A percentile compares a stretch with the other conserved stretches of the same genome.
Evolutionary conservation across 2,888 invertebrate genomes (phyloP).

Genomic region (Pyrrhosoma nymphula): DNA sequence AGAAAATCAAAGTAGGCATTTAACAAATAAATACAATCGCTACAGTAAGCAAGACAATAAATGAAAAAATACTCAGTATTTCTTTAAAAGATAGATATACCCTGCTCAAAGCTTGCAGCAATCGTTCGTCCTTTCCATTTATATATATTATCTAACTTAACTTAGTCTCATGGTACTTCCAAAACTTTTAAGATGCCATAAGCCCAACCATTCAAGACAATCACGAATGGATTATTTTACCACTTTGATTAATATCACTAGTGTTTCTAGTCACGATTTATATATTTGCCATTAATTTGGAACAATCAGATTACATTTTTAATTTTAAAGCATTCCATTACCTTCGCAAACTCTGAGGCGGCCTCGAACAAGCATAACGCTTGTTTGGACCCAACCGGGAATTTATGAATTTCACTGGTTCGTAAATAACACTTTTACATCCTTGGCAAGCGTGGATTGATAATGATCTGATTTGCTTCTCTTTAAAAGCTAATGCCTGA

Average conservation of each 20-base stretch:
- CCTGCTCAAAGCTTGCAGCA: too few species aligned
- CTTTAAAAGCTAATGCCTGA: slow-evolving; percentile 15
- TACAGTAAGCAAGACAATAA: too few species aligned
- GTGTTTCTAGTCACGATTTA: background rate
- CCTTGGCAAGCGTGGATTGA: background rate
- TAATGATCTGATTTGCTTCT: background rate
- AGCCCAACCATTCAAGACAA: too few species aligned
- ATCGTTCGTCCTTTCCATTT: too few species aligned
- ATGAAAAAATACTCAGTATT: background rate
- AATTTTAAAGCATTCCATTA: background rate
- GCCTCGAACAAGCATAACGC: background rate
- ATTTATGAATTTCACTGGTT: background rate
- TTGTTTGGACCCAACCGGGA: background rate
- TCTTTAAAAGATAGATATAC: background rate
- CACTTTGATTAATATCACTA: background rate
- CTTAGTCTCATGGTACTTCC: too few species aligned
- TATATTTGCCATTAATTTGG: background rate
- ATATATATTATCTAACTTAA: too few species aligned
- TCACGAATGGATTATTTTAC: too few species aligned
- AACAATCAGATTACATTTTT: background rate
- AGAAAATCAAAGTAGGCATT: background rate
- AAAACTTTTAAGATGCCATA: too few species aligned
- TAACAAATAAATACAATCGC: too few species aligned
- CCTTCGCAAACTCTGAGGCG: slow-evolving; percentile 16
- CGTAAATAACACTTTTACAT: background rate